Base-by-base conservation (phyloP, 2,797 vertebrate genomes). In the Rhincodon typus region DNA sequence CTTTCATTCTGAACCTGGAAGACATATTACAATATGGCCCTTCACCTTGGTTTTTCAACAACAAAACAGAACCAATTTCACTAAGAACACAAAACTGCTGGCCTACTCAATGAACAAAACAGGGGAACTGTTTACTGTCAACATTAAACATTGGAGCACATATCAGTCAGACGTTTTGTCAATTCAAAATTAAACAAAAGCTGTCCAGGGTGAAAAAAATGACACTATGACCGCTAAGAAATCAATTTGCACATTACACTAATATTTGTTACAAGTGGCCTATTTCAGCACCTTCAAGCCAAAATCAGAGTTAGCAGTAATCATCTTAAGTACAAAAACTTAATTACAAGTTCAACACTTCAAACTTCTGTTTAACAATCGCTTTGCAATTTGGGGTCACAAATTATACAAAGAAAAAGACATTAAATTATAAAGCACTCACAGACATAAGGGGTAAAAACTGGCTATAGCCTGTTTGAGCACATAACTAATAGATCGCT, bases 171-270 rank as follows among this genome's bases (percentile, higher is more conserved):
- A 53, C 38, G 94, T 95, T 95, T 72, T 95, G 94, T 95, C 50
- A 95, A 95, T 95, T 95, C 57, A 53, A 77, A 95, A 95, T 95
- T 74, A 95, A 95, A 95, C 94, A 95, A 95, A 95, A 77, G 94
- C 94, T 77, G 94, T 57, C 50, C 74, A 53, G 69, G 77, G 69
- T 23, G 46, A 34, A 53, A 95, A 95, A 95, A 70, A 72, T 74
- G 70, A 95, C 94, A 57, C 34, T 30, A 77, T 95, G 94, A 77
- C 94, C 70, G 70, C 94, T 57, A 95, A 34, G 69, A 95, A 74
- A 72, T 30, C 94, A 77, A 50, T 66, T 23, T 95, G 6, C 30
- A 95, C 74, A 15, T 42, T 46, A 46, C 25, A 25, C 42, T 84
- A 7, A 46, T 25, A 46, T 46, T 46, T 13, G 66, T 93, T n/a